Evolutionary conservation across 2,113 vertebrate species (phyloP), one percentile per base, ranked within the genome.

Genomic region (Bufo gargarizans): DNA sequence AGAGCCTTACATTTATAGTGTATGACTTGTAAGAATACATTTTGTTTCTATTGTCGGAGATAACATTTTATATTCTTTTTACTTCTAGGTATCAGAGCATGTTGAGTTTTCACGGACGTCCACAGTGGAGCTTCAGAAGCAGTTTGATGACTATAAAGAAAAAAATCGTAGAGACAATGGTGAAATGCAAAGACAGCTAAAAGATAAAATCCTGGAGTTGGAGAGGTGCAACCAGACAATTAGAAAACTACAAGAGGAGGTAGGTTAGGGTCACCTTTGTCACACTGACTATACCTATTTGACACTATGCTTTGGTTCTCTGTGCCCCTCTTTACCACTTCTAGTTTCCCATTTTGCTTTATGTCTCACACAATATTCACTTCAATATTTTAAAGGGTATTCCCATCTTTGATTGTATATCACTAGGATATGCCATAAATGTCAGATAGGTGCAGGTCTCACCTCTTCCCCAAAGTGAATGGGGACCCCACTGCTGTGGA

Each of bases 111-210:
- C 97, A 1, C 96, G 96, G 91, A 92, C 89, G 0, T 98, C 98
- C 9, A 93, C 97, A 0, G 91, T 95, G 88, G 97, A 99, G 90
- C 95, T 99, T 90, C 97, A 98, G 93, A 97, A 95, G 90, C 97
- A 99, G 91, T 96, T 99, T 89, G 95, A 97, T 86, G 96, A 97
- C 88, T 97, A 96, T 89, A 99, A 96, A 89, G 98, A 98, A 90
- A 99, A 97, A 91, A 97, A 96, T 88, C 95, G 95, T 49, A 93
- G 91, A 89, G 97, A 99, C 90, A 92, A 97, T 82, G 85, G 94
- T 0, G 97, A 98, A 74, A 91, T 97, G 91, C 97, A 99, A 89
- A 95, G 93, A 72, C 97, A 97, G 83, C 91, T 99, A 87, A 96
- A 95, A 90, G 97, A 98, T 72, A 96, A 96, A 88, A 95, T 91